Base-by-base conservation (phyloP, 2,113 vertebrate genomes). In the Colossoma macropomum region DNA sequence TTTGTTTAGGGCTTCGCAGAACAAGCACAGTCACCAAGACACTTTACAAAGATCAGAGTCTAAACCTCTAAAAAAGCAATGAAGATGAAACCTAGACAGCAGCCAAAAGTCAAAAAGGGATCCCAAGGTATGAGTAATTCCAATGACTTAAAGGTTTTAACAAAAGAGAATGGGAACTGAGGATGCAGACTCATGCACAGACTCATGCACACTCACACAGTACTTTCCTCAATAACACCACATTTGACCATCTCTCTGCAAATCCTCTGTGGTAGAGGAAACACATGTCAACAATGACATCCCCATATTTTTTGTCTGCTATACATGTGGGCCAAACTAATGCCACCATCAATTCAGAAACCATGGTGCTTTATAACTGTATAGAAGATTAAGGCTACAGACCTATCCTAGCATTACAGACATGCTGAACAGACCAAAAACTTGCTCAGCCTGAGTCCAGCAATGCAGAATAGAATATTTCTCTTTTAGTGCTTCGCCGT, bases 131-230 rank as follows among this genome's bases (percentile, higher is more conserved):
- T 28, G 62, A 65, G 62, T 27, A 16, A 65, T 65, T 65, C 4
- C 0, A 19, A 28, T 21, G 28, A 28, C 17, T 32, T 63, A 27
- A 28, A 10, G 6, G 12, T 63, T 28, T 19, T 32, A 65, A 28
- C 17, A 1, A 13, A 30, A 15, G 27, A 65, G 28, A 30, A 30
- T 15, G 28, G 28, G 11, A 30, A 65, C 27, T 10, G 56, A 45
- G 32, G 10, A 41, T 13, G 30, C 19, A 76, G 15, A 52, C 52
- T 16, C 10, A 54, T 60, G 52, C 21, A 34, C 50, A 75, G 2
- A 56, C 52, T n/a, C 38, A 85, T 62, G 50, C 30, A 82, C 13
- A 78, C 50, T 32, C 0, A 84, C 19, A 79, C 80, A 83, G 8
- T n/a, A 1, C 0, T 13, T 62, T 62, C 12, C 54, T 59, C 19